Percentiles rank a stretch among this genome's conserved stretches.
phyloP scores from a whole-genome alignment of 2,113 vertebrate genomes.

The Maylandia zebra region DNA sequence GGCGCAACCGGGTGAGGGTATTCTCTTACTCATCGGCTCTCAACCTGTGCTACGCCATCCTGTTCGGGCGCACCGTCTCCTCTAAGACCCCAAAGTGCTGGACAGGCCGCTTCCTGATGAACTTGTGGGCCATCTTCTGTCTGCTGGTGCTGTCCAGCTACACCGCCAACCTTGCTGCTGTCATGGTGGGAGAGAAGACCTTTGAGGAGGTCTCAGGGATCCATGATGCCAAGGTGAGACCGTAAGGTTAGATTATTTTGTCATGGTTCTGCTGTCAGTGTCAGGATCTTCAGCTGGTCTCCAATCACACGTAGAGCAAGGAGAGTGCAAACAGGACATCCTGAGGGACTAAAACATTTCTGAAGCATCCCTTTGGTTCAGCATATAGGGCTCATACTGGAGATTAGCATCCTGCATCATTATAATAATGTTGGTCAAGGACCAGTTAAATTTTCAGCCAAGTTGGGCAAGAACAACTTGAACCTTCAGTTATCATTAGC shows the following conservation, averaged over 20 bases:
- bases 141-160: constrained; percentile 92
- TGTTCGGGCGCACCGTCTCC: constrained; percentile 86
- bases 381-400: neutral
- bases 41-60: constrained; percentile 90
- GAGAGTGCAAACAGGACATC: neutral
- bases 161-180: constrained; percentile 87
- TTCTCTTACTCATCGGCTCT: constrained; percentile 93
- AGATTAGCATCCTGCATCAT: neutral
- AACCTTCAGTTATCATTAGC: neutral
- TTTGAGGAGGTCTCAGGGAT: constrained; percentile 87
- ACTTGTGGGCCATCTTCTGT: constrained; percentile 95
- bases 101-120: constrained; percentile 90
- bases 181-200: constrained; percentile 93
- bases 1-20: constrained; percentile 80
- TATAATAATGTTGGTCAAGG: neutral
- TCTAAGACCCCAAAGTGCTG: constrained; percentile 92
- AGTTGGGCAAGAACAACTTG: neutral
- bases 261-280: neutral
- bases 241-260: neutral
- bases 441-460: neutral
- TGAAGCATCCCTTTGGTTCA: neutral
- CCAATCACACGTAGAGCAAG: neutral
- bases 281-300: neutral
- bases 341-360: neutral
- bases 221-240: constrained; percentile 85